Evolutionary conservation across 2,797 vertebrate genomes (phyloP), one percentile per base, ranked within the genome.

Genomic region (Percopsis omiscomaycus): DNA sequence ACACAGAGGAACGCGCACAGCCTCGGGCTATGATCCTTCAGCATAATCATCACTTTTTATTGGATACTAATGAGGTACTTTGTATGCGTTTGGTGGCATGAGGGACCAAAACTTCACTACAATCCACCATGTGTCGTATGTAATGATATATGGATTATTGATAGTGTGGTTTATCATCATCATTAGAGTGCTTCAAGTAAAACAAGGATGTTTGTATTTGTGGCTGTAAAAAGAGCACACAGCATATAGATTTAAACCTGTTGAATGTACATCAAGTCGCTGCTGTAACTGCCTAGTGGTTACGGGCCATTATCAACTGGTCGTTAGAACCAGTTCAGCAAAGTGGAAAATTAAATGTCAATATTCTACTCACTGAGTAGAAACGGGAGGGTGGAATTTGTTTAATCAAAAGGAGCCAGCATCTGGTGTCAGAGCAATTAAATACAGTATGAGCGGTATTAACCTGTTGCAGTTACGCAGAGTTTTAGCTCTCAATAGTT

Each of bases 371-470:
- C 59, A 63, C 76, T 55, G 67, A 67, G 70, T 85, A 76, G 86
- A 80, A 86, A 83, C 64, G 81, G 32, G 79, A 89, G 79, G 67
- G 80, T 71, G 66, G 68, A 80, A 69, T 78, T 80, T 78, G 83
- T 75, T 88, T 91, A 91, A 91, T 91, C 91, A 91, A 86, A 89
- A 89, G 78, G 78, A 75, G 77, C 73, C 81, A 83, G 81, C 89
- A 89, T 90, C 88, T 92, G 89, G 87, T 90, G 85, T 77, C 59
- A 52, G 55, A 83, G 76, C 67, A 73, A 88, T 92, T 89, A 89
- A 85, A 92, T 80, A 22, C 22, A 22, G 22, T 22, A 88, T 79
- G 80, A 86, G 83, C 66, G 71, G 75, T 75, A 86, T 84, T 81
- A 85, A 85, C 73, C 75, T 62, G 77, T 79, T 80, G 71, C 72